Base-by-base conservation (phyloP, 2,113 vertebrate species). In the Callithrix jacchus region DNA sequence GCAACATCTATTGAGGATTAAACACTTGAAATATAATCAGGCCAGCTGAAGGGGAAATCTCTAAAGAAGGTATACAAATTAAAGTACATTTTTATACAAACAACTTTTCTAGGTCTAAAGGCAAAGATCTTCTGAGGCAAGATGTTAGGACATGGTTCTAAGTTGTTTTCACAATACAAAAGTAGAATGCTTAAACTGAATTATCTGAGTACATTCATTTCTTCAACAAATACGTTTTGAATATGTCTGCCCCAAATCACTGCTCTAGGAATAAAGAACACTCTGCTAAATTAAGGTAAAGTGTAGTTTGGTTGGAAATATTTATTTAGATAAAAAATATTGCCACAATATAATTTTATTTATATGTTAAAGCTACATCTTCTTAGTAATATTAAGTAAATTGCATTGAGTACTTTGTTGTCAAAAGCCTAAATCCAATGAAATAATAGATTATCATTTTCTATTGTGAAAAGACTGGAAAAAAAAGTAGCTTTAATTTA, bases 361-460 rank as follows among this genome's bases (percentile, higher is more conserved):
- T 94, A 45, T 61, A 80, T 37, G 79, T 94, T 74, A 70, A 76
- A 83, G n/a, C 5, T 93, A 13, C n/a, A 68, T 37, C 14, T 56
- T 86, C 30, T 87, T 90, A 76, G 21, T 32, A 88, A 82, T 52
- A 35, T 25, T 21, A 89, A 66, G 5, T 45, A 83, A 91, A 52
- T 1, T 79, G 1, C 37, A 40, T 5, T 58, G 45, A 68, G 4
- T 82, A 4, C 4, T 86, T 71, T 98, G 97, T 98, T 98, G 95
- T 98, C 96, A 98, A 42, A 68, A 97, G 90, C 92, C 79, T 49
- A 98, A 94, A 97, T 77, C 81, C 56, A 97, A 66, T 94, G 97
- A 98, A 98, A 98, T 96, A 98, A 95, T 95, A 98, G 93, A 98
- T 98, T 96, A 98, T 98, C 96, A 98, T 98, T 98, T 98, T 58